Base-by-base conservation (phyloP, 2,113 vertebrate species). In the Rhegmatorhina hoffmannsi region DNA sequence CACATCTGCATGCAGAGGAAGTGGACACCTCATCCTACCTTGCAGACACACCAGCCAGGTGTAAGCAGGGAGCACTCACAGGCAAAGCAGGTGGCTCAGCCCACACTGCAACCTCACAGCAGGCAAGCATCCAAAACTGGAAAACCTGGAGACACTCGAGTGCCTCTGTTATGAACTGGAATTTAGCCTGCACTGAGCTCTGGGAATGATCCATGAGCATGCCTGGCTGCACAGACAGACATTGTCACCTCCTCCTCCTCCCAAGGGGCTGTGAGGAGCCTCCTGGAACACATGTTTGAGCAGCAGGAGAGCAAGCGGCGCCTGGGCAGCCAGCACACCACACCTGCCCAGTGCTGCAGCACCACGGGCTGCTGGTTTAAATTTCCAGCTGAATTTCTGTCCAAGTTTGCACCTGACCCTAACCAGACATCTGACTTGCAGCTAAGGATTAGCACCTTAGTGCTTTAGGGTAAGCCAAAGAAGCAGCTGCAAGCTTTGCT, bases 301-400 rank as follows among this genome's bases (percentile, higher is more conserved):
- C 25, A 9, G 46, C 31, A 26, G 62, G 34, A 13, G 25, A 29
- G 62, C 16, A 6, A 8, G 68, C 58, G 23, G 23, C 23, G 46
- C 56, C 12, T 1, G 0, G 34, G 43, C 72, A 60, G 40, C 15
- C 50, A n/a, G 25, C 26, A 18, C 29, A 4, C n/a, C 25, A 4
- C 1, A 3, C 18, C 49, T 34, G 11, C 17, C 33, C 36, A 28
- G 29, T 2, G 1, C 66, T 36, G 31, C 11, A 40, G 40, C 15
- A 11, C 4, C 34, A 36, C 0, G 2, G 29, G 38, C 66, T 2
- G 2, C 2, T 2, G 0, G 17, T 34, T 68, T 34, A 7, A 4
- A 46, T 38, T 46, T 73, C 21, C 75, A 82, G 59, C 76, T 63
- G 43, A 33, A 82, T 50, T 73, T 46, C 59, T 73, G 36, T 36